Evolutionary conservation across 2,888 invertebrate species (phyloP), one percentile per base, ranked within the genome.

Genomic region (Hydrotaea cyrtoneurina): DNA sequence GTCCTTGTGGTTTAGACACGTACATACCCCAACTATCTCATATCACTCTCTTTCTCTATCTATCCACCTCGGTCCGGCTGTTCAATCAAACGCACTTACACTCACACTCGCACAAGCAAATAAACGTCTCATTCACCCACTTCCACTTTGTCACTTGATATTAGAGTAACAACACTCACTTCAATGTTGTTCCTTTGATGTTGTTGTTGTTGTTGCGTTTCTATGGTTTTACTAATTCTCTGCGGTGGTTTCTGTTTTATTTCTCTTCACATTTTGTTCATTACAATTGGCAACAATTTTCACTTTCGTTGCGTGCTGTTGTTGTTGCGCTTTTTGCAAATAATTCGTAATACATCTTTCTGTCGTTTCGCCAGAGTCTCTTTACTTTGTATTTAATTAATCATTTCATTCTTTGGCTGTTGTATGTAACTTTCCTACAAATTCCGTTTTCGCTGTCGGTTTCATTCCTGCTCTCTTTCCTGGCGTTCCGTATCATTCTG

Each of bases 1-100:
- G 80, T 59, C 46, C 74, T 75, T 80, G 69, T 75, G 69, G 74
- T 31, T 69, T 80, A 50, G 57, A 50, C 57, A 59, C 46, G 15
- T 31, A 57, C 75, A 62, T n/a, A 46, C 66, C n/a, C 11, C 21
- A 10, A 17, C 17, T 17, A 3, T 17, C 39, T 0, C 13, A 8
- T 10, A 15, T 19, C 62, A 13, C 10, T 57, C 36, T 3, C 39
- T 39, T 10, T 39, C 39, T 39, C 4, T 39, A 1, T 39, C 39
- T 39, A 8, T 13, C 39, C 10, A 39, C 7, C 8, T 31, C 39
- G 11, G 39, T 39, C 4, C 39, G 2, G 31, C 31, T 31, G 31
- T 31, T 39, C 39, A 39, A 11, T 39, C 39, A 39, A 3, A 39
- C 39, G 11, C 10, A 39, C 13, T 50, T 19, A 50, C 50, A 78